Evolutionary conservation across 2,888 invertebrate species (phyloP).

Genomic region (Blomia tropicalis): DNA sequence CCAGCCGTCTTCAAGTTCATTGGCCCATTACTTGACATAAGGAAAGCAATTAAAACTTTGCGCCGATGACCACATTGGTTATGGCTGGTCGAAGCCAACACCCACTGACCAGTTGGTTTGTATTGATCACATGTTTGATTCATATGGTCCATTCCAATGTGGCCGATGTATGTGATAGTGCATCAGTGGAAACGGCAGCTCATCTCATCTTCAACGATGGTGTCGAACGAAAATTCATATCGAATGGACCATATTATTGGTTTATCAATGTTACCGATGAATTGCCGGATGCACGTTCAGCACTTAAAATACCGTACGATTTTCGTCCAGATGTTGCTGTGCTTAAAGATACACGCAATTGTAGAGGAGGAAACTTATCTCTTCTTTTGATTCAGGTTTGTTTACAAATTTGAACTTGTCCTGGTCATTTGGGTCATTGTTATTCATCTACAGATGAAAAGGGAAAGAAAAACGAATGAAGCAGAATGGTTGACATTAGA

Average conservation of each 20-base stretch:
- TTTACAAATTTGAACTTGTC: neutral
- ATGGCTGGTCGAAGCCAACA: no score
- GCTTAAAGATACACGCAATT: slow-evolving; percentile 12
- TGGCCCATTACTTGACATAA: no score
- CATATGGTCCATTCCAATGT: no score
- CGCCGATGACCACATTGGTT: no score
- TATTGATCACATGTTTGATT: no score
- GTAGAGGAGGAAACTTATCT: neutral
- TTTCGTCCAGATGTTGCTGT: slow-evolving; percentile 19
- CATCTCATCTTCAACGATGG: slow-evolving; percentile 3
- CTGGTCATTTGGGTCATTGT: no score
- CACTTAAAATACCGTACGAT: slow-evolving; percentile 1
- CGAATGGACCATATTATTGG: slow-evolving; percentile 18
- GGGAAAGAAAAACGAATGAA: slow-evolving; percentile 5
- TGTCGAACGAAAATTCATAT: slow-evolving; percentile 13
- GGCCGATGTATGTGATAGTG: slow-evolving; percentile 4
- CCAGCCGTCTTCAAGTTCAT: no score
- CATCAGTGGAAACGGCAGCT: neutral
- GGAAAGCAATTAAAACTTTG: no score
- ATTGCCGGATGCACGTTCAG: neutral
- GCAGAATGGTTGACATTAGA: slow-evolving; percentile 22
- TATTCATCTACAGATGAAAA: neutral
- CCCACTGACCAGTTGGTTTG: no score
- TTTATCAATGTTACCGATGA: slow-evolving; percentile 17
- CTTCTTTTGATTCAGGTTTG: slow-evolving; percentile 20